Evolutionary conservation across 1,140 invertebrate genomes (phyloP).

Genomic region (Aleiodes sp.): DNA sequence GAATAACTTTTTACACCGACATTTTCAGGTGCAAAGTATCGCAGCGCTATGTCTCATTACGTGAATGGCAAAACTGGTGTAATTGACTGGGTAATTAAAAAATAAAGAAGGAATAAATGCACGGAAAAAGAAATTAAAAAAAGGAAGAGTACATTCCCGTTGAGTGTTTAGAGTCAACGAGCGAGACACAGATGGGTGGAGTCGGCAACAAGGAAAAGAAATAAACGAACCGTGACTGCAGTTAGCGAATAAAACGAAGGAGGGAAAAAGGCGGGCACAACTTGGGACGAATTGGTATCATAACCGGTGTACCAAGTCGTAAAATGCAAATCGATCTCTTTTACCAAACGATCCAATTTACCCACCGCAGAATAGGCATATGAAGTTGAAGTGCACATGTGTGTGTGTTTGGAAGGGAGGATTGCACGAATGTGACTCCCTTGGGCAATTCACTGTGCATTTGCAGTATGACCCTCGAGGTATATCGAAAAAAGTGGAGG

Average conservation of each 20-base stretch:
- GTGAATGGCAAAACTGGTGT: slow-evolving; percentile 5
- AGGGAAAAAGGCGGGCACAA: not conserved
- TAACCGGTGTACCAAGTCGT: slow-evolving; percentile 22
- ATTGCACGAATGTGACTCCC: slow-evolving; percentile 1
- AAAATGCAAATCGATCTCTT: slow-evolving; percentile 29
- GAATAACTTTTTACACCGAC: too few species aligned
- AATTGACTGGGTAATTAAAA: slow-evolving; percentile 18
- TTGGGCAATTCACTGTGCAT: not conserved
- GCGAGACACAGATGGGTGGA: slow-evolving; percentile 6
- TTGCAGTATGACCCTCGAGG: not conserved
- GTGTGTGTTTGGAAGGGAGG: slow-evolving; percentile 4
- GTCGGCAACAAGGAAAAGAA: not conserved
- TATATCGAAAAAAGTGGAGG: not conserved
- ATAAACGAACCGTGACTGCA: slow-evolving; percentile 19
- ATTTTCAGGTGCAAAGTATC: not conserved
- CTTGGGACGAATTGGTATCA: slow-evolving; percentile 20
- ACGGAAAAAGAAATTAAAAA: not conserved
- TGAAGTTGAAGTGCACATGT: not conserved
- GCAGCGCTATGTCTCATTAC: not conserved
- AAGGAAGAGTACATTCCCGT: not conserved
- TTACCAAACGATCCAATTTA: slow-evolving; percentile 29
- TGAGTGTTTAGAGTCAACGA: slow-evolving; percentile 10
- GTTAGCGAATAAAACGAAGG: slow-evolving; percentile 13
- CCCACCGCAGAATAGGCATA: not conserved
- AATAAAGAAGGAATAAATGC: not conserved